Evolutionary conservation across 2,797 vertebrate species (phyloP).

Genomic region (Chrysocyon brachyurus): DNA sequence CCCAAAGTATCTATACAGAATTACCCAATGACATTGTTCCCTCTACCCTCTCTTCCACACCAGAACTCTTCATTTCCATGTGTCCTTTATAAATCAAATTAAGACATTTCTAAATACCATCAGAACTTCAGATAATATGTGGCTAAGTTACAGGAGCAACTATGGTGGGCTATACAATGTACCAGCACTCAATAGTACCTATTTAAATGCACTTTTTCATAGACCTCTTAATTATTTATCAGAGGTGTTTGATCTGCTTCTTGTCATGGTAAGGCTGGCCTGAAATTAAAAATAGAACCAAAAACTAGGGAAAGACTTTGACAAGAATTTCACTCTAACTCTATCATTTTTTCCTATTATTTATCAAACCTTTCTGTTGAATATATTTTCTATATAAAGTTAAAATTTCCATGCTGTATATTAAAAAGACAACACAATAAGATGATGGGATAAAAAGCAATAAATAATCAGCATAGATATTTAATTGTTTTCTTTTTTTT

Average conservation of each 20-base stretch:
- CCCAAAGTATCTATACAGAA: neutral
- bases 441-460: neutral
- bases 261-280: neutral
- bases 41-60: neutral
- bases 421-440: neutral
- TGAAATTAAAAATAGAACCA: neutral
- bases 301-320: neutral
- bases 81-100: neutral
- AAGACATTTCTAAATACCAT: neutral
- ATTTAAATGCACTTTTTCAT: neutral
- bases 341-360: neutral
- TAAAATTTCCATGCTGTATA: neutral
- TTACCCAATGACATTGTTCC: neutral
- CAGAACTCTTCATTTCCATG: neutral
- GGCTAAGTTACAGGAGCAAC: neutral
- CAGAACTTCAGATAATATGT: neutral
- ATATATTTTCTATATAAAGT: neutral
- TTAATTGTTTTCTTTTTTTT: neutral
- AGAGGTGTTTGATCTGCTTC: neutral
- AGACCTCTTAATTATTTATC: neutral
- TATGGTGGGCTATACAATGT: neutral
- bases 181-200: neutral
- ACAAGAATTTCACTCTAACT: neutral
- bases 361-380: neutral
- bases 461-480: neutral